Percentiles rank a stretch among this genome's conserved stretches.
These are phyloP conservation scores for Porites cylindrica DNA, from an alignment of 92 coral and sea anemone species.

Conservation along the genomic window DNA sequence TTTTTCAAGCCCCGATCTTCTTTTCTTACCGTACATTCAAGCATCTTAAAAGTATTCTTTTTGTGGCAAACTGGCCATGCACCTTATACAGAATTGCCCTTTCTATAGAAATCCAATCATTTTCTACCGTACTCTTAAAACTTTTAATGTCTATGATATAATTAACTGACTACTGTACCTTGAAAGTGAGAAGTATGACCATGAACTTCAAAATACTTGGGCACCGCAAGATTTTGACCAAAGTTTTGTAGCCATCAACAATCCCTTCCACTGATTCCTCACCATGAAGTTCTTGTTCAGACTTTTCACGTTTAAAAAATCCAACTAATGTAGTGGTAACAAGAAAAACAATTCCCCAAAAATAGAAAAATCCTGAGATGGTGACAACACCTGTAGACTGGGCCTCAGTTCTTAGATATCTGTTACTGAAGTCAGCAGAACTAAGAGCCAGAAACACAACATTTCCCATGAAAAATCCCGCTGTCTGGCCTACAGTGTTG, in stretches of 20 bases:
- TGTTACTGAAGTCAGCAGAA: conserved; percentile 92
- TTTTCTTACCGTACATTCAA: too few species aligned
- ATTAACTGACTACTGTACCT: conserved; percentile 63
- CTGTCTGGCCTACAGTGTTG: conserved; percentile 96
- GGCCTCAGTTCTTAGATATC: conserved; percentile 78
- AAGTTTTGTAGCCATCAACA: conserved; percentile 78
- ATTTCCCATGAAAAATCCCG: conserved; percentile 96
- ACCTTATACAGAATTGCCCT: too few species aligned
- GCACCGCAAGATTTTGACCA: conserved; percentile 84
- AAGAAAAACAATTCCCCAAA: conserved; percentile 94
- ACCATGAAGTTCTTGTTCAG: conserved; percentile 80
- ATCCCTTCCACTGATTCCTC: conserved; percentile 76
- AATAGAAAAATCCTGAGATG: conserved; percentile 83
- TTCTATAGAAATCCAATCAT: too few species aligned
- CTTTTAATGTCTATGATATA: too few species aligned
- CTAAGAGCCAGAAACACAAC: conserved; percentile 95
- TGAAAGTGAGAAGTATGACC: conserved; percentile 83
- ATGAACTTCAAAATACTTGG: conserved; percentile 77
- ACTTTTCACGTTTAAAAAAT: conserved; percentile 86
- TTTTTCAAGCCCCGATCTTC: too few species aligned
- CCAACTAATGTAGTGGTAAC: conserved; percentile 91
- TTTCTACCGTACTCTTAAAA: too few species aligned
- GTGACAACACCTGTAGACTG: conserved; percentile 77
- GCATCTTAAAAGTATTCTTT: too few species aligned
- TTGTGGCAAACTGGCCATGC: too few species aligned